Evolutionary conservation across 2,888 invertebrate genomes (phyloP).

Genomic region (Polia nebulosa): DNA sequence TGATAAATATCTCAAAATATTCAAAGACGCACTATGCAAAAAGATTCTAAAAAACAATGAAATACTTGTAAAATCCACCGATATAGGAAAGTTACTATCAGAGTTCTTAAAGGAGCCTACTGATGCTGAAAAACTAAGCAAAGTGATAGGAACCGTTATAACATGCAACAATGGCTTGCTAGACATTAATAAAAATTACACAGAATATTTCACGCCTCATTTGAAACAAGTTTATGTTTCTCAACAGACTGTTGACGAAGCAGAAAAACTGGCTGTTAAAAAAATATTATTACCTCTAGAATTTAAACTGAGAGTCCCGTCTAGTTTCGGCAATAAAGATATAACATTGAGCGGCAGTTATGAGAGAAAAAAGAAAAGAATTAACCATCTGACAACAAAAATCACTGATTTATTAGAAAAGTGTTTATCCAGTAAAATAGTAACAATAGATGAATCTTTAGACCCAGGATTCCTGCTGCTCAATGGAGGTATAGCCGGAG

Average conservation of each 20-base stretch:
- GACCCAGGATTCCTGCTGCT: not conserved
- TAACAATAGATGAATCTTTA: not conserved
- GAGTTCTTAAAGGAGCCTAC: not conserved
- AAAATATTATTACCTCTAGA: constrained; percentile 8
- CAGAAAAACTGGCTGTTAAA: constrained; percentile 7
- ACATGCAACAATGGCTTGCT: not conserved
- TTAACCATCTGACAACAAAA: not conserved
- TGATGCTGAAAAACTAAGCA: not conserved
- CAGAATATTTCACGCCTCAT: not conserved
- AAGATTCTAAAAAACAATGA: not conserved
- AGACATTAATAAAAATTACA: not conserved
- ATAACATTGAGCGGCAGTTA: not conserved
- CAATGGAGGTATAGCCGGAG: constrained; percentile 1
- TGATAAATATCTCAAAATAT: constrained; percentile 14
- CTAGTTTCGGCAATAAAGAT: constrained; percentile 18
- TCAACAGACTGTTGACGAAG: not conserved
- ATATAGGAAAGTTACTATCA: not conserved
- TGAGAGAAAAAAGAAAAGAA: not conserved
- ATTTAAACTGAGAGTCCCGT: constrained; percentile 2
- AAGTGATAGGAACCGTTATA: not conserved
- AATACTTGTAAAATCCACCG: not conserved
- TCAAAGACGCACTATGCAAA: not conserved
- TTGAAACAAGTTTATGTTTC: not conserved
- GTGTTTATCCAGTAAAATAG: not conserved
- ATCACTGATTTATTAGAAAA: not conserved